phyloP scores from a whole-genome alignment of 2,113 vertebrate species.

The Sorex fumeus region DNA sequence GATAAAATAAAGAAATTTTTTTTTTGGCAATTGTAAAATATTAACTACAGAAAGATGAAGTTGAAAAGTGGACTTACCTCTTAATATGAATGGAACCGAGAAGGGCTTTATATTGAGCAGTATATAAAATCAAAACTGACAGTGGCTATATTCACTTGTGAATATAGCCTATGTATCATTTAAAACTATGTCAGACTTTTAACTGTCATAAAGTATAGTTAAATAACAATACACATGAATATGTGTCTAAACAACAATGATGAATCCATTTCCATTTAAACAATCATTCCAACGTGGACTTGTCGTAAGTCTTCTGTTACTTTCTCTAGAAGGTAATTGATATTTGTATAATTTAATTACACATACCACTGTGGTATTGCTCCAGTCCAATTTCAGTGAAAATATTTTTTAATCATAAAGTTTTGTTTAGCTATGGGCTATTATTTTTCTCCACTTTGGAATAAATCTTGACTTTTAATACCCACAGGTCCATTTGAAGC shows the following conservation, averaged over 20 bases:
- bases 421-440: neutral
- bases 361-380: too few species aligned
- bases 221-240: neutral
- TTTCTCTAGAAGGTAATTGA: conserved; percentile 39
- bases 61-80: neutral
- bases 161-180: neutral
- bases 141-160: neutral
- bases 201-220: neutral
- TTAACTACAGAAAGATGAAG: neutral
- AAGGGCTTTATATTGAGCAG: neutral
- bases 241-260: neutral
- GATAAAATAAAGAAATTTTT: neutral
- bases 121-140: too few species aligned
- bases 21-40: neutral
- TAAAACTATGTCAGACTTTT: neutral
- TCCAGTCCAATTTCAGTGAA: too few species aligned
- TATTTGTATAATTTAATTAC: neutral
- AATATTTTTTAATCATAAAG: neutral
- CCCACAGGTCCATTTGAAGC: too few species aligned
- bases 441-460: neutral
- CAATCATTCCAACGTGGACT: neutral
- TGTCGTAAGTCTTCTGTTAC: neutral
- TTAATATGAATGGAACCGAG: neutral
- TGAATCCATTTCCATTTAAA: neutral
- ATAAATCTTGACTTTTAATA: neutral